phyloP scores from a whole-genome alignment of 1,140 invertebrate species.

The Archegozetes longisetosus region DNA sequence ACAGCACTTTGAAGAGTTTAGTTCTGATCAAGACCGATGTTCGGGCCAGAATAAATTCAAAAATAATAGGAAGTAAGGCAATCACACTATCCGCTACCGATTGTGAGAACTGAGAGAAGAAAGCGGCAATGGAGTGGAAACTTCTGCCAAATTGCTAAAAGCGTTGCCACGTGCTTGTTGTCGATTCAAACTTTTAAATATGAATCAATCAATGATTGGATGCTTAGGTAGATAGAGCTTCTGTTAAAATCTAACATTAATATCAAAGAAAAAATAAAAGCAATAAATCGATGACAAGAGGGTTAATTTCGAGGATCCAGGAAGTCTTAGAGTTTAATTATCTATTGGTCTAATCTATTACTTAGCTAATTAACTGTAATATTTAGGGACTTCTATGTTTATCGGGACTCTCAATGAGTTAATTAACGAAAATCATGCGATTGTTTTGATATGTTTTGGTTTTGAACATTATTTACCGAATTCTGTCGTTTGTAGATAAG shows the following conservation, averaged over 20 bases:
- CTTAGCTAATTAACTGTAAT: background rate
- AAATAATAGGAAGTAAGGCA: no score
- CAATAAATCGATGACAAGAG: slow-evolving; percentile 51
- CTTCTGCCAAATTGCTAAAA: slow-evolving; percentile 82
- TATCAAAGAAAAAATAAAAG: slow-evolving; percentile 15
- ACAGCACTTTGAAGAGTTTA: no score
- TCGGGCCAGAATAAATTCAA: no score
- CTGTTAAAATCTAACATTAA: slow-evolving; percentile 69
- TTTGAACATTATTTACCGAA: slow-evolving; percentile 99
- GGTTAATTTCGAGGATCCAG: slow-evolving; percentile 86
- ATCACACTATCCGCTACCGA: slow-evolving; percentile 92
- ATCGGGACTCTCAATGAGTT: slow-evolving; percentile 99
- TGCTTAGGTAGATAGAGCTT: slow-evolving; percentile 98
- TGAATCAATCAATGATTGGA: slow-evolving; percentile 96
- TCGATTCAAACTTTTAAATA: slow-evolving; percentile 85
- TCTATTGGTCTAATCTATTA: no score
- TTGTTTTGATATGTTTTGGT: slow-evolving; percentile 97
- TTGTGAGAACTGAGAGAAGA: slow-evolving; percentile 93
- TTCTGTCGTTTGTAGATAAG: slow-evolving; percentile 98
- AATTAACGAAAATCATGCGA: slow-evolving; percentile 99
- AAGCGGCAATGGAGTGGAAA: slow-evolving; percentile 89
- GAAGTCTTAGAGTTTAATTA: no score
- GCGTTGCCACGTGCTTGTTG: slow-evolving; percentile 96
- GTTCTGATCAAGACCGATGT: no score
- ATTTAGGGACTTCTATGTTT: slow-evolving; percentile 85